These are phyloP conservation scores for Phalloptychus januarius DNA, from an alignment of 2,797 vertebrate species.

Conservation along the genomic window DNA sequence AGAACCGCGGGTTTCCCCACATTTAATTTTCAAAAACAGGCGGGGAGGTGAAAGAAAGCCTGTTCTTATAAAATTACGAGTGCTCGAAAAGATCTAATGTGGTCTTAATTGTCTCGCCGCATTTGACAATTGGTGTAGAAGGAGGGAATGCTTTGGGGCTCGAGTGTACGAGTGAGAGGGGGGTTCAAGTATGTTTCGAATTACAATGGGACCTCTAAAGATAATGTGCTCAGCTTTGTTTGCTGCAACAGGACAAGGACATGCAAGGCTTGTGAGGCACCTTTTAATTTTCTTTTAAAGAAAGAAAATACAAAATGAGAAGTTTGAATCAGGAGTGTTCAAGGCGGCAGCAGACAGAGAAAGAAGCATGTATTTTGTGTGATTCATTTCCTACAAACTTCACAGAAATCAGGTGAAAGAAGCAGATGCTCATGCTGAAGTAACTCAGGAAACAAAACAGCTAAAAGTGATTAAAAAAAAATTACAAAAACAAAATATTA, in stretches of 20 bases:
- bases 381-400: constrained; percentile 1
- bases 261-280: constrained; percentile 52
- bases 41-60: constrained; percentile 48
- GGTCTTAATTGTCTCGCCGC: constrained; percentile 84
- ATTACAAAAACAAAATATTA: neutral
- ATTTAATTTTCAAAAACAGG: constrained; percentile 70
- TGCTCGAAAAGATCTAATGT: constrained; percentile 88
- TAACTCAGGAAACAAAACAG: neutral
- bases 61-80: constrained; percentile 86
- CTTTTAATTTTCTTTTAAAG: constrained; percentile 5
- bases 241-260: constrained; percentile 65
- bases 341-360: neutral
- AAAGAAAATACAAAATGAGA: constrained; percentile 37
- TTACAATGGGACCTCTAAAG: constrained; percentile 78
- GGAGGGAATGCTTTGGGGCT: constrained; percentile 62
- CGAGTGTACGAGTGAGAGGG: constrained; percentile 34
- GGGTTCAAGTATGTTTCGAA: constrained; percentile 78
- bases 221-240: constrained; percentile 74
- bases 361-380: neutral
- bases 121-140: constrained; percentile 71
- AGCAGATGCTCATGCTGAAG: neutral
- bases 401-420: neutral
- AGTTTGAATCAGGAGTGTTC: constrained; percentile 31
- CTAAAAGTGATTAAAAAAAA: neutral
- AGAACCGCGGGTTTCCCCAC: constrained; percentile 72